phyloP scores from a whole-genome alignment of 1,140 invertebrate genomes.

The Cephus cinctus region DNA sequence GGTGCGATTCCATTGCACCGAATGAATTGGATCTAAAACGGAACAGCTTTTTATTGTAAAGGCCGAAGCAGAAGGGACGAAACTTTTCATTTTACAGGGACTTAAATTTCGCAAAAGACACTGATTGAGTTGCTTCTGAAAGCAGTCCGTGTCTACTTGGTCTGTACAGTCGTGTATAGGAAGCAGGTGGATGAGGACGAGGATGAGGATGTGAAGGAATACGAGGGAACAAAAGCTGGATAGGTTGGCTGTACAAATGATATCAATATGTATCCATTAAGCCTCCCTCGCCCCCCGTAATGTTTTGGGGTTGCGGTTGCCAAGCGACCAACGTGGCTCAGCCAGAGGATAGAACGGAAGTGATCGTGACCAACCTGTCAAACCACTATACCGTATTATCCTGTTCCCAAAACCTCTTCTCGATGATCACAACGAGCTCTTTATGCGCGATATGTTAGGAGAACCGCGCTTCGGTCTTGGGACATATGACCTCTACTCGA shows the following conservation, averaged over 20 bases:
- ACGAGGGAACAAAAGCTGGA: constrained; percentile 23
- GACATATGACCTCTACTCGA: too few species aligned
- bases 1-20: too few species aligned
- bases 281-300: constrained; percentile 27
- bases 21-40: not conserved
- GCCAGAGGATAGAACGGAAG: constrained; percentile 34
- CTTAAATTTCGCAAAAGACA: too few species aligned
- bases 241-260: constrained; percentile 40
- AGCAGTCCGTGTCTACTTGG: constrained; percentile 3
- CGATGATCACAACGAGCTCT: too few species aligned
- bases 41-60: not conserved
- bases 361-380: constrained; percentile 41
- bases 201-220: constrained; percentile 13
- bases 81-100: constrained; percentile 6
- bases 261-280: constrained; percentile 51
- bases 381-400: constrained; percentile 31
- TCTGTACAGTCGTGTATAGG: not conserved
- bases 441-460: too few species aligned
- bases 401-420: too few species aligned
- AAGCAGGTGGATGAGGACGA: not conserved
- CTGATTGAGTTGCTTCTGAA: constrained; percentile 6
- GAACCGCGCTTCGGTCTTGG: too few species aligned
- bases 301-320: constrained; percentile 45
- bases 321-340: constrained; percentile 35
- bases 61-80: not conserved